These are phyloP conservation scores for Drosophila barbarae DNA, from an alignment of 2,888 invertebrate species.

Conservation along the genomic window DNA sequence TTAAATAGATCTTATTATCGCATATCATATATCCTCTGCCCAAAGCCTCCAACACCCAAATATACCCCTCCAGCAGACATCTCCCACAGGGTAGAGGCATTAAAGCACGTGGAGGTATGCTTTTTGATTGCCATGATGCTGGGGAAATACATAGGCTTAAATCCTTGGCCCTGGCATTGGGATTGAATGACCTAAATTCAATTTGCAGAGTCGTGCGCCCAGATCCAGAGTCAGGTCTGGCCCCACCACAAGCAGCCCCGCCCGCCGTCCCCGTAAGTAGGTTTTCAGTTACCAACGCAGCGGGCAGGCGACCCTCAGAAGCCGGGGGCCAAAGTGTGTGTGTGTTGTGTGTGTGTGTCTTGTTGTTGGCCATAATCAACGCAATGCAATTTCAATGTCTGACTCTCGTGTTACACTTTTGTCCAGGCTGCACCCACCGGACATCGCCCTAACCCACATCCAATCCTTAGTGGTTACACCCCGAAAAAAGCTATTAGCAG, in stretches of 20 bases:
- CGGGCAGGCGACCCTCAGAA: constrained; percentile 24
- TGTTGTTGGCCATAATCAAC: constrained; percentile 66
- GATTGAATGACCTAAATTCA: constrained; percentile 70
- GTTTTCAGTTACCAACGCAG: constrained; percentile 72
- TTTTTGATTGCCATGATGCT: constrained; percentile 21
- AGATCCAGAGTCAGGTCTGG: constrained; percentile 6
- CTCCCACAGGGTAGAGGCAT: constrained; percentile 6
- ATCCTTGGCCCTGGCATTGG: constrained; percentile 45
- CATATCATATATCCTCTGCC: not conserved
- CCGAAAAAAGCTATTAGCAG: constrained; percentile 6
- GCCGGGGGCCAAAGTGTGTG: constrained; percentile 7
- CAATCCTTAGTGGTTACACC: not conserved
- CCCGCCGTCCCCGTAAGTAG: constrained; percentile 64
- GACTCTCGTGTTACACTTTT: constrained; percentile 61
- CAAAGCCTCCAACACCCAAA: not conserved
- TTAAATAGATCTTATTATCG: not conserved
- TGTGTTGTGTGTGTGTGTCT: constrained; percentile 20
- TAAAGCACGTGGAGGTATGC: constrained; percentile 22
- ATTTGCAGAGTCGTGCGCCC: constrained; percentile 46
- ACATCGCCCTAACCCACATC: not conserved
- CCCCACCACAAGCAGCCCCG: constrained; percentile 3
- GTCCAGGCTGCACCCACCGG: constrained; percentile 32
- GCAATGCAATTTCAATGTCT: constrained; percentile 74
- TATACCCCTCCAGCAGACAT: not conserved
- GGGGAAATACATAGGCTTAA: constrained; percentile 11